These are phyloP conservation scores for Oscheius sp. DNA, from an alignment of 2,888 invertebrate genomes.

Conservation along the genomic window DNA sequence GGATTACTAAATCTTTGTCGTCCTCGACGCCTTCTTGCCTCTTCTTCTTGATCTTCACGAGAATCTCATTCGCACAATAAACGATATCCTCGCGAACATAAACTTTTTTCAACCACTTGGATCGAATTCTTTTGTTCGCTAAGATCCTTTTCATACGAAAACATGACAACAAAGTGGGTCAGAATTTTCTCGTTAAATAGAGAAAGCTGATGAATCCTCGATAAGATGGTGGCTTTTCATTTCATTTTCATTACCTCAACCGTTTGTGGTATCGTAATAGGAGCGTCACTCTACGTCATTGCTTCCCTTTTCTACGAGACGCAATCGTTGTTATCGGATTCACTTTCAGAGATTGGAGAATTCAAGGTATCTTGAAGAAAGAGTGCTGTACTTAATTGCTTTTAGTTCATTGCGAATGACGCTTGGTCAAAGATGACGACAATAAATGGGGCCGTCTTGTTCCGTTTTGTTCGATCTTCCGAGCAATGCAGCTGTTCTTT, in stretches of 20 bases:
- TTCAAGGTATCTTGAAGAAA: conserved; percentile 14
- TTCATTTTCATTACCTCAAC: conserved; percentile 4
- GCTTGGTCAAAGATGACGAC: conserved; percentile 19
- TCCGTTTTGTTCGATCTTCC: neutral
- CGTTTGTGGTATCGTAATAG: conserved; percentile 1
- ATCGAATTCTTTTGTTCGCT: neutral
- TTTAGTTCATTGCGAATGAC: conserved; percentile 14
- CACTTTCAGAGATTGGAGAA: conserved; percentile 1
- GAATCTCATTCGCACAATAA: conserved; percentile 6
- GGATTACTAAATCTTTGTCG: conserved; percentile 11
- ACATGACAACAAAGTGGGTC: conserved; percentile 16
- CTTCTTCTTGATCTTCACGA: conserved; percentile 5
- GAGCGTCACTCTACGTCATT: conserved; percentile 5
- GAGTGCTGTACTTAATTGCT: neutral
- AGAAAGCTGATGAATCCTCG: neutral
- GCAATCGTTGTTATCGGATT: neutral
- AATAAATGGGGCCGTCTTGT: neutral
- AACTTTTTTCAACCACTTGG: neutral
- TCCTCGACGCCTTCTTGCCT: neutral
- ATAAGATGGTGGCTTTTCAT: too few species aligned
- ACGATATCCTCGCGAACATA: neutral
- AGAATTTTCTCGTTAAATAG: conserved; percentile 6
- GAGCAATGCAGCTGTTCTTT: neutral
- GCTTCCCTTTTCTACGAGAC: conserved; percentile 11
- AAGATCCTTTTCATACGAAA: conserved; percentile 15